Percentiles rank a stretch among this genome's conserved stretches.
Evolutionary conservation across 2,113 vertebrate genomes (phyloP).

Genomic region (Todiramphus chloris): DNA sequence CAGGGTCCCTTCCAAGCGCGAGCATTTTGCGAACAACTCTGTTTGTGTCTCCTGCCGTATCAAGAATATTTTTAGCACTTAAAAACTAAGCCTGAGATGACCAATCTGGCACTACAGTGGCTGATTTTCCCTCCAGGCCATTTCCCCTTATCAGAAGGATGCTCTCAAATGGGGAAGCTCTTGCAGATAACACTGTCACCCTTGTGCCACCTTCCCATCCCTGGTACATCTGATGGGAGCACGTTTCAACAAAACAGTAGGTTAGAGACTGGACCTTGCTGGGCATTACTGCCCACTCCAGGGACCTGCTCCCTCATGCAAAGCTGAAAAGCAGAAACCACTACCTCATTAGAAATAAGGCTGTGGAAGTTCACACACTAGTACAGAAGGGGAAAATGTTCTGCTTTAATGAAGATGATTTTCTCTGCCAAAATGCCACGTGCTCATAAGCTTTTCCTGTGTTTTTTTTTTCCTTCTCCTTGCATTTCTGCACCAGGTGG

Average conservation of each 20-base stretch:
- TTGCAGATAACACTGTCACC: background rate
- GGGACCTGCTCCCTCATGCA: background rate
- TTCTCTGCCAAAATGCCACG: background rate
- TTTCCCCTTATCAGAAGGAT: background rate
- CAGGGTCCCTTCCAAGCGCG: no score
- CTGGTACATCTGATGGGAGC: background rate
- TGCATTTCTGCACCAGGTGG: background rate
- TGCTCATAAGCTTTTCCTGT: background rate
- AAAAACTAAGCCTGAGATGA: background rate
- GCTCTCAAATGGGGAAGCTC: background rate
- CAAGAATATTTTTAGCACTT: background rate
- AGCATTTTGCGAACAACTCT: background rate
- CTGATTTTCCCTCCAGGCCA: background rate
- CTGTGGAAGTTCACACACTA: background rate
- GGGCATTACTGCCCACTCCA: fast-evolving
- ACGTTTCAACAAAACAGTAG: background rate
- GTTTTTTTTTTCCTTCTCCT: background rate
- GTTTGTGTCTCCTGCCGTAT: background rate
- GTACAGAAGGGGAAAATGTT: background rate
- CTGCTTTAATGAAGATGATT: background rate
- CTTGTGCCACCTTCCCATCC: background rate
- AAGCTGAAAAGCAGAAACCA: background rate
- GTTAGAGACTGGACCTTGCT: background rate
- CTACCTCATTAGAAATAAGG: background rate
- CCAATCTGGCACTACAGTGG: no score